Conservation (phyloP, 2,888 invertebrate species). For the Cantharis rufa region DNA sequence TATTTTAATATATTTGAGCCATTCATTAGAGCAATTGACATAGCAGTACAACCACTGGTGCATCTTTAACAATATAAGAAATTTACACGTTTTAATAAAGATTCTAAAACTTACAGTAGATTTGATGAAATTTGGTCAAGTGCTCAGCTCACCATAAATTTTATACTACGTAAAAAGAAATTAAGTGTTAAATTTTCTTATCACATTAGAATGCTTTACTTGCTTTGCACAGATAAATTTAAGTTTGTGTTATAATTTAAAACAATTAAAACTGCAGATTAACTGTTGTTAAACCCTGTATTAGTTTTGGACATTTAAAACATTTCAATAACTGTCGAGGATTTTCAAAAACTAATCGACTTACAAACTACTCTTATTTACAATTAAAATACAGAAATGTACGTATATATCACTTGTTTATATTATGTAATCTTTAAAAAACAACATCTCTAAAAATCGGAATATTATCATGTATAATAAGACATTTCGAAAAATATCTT, state of each 20-base stretch:
- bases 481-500: slow-evolving; percentile 45
- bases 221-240: background rate
- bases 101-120: background rate
- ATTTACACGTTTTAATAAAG: background rate
- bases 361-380: slow-evolving; percentile 23
- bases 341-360: slow-evolving; percentile 17
- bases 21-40: background rate
- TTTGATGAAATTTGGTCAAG: background rate
- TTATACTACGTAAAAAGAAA: background rate
- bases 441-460: slow-evolving; percentile 27
- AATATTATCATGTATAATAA: slow-evolving; percentile 36
- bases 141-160: background rate
- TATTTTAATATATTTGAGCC: background rate
- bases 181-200: background rate
- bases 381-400: slow-evolving; percentile 24
- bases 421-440: slow-evolving; percentile 20
- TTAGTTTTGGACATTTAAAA: slow-evolving; percentile 18
- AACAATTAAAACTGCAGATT: background rate
- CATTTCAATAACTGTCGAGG: slow-evolving; percentile 9
- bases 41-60: background rate
- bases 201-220: background rate
- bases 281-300: slow-evolving; percentile 21
- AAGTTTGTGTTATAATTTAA: background rate
- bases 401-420: slow-evolving; percentile 31
- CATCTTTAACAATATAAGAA: background rate